Evolutionary conservation across 2,888 invertebrate species (phyloP).

Genomic region (Drosophila siamana): DNA sequence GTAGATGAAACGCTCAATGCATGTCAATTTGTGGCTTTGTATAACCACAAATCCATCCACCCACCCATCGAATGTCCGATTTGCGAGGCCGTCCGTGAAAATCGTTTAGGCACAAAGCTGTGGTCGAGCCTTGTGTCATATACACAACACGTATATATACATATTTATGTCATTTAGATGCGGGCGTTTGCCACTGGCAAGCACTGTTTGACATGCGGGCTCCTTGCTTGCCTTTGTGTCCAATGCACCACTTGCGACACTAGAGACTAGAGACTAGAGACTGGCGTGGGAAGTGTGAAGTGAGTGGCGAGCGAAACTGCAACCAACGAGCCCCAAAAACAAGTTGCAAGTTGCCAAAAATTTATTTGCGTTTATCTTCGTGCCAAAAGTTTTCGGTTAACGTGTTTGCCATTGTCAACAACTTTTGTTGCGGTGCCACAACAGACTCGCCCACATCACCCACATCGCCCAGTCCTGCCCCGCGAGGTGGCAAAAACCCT

Average conservation of each 20-base stretch:
- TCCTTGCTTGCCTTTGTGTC: constrained; percentile 35
- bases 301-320: constrained; percentile 10
- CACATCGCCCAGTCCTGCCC: not conserved
- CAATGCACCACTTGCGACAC: constrained; percentile 49
- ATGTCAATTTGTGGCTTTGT: constrained; percentile 72
- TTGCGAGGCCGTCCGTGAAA: constrained; percentile 49
- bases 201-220: constrained; percentile 50
- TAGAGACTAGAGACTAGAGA: constrained; percentile 29
- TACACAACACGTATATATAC: not conserved
- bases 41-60: not conserved
- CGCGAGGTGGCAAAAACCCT: not conserved
- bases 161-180: constrained; percentile 67
- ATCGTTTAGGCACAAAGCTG: constrained; percentile 48
- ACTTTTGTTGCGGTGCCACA: constrained; percentile 76
- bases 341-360: constrained; percentile 67
- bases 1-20: constrained; percentile 51
- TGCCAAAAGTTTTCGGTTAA: constrained; percentile 76
- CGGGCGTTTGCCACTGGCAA: constrained; percentile 47
- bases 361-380: constrained; percentile 79
- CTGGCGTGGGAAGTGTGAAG: constrained; percentile 23
- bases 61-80: constrained; percentile 6
- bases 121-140: constrained; percentile 32
- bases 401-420: constrained; percentile 79
- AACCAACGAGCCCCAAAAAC: not conserved
- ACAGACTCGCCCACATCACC: constrained; percentile 34